Conservation (phyloP, 2,797 vertebrate species). For the Chiropotes sagulatus region DNA sequence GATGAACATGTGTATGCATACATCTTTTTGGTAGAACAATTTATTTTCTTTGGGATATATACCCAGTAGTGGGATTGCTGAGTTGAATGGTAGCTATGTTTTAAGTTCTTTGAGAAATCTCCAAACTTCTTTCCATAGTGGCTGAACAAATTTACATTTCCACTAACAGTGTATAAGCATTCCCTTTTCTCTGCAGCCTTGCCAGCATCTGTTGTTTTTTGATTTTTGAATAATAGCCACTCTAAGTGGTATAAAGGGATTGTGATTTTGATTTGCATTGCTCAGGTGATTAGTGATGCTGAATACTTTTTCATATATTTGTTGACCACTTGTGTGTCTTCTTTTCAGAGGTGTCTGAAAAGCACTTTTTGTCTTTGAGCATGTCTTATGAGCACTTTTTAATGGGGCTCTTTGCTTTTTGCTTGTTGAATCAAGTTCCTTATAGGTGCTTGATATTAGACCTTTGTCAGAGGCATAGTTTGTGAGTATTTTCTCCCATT, state of each 20-base stretch:
- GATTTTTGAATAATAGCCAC: neutral
- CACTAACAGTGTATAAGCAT: neutral
- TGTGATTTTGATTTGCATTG: neutral
- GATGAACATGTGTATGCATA: neutral
- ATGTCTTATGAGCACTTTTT: neutral
- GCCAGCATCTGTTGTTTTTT: neutral
- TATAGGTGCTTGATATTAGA: neutral
- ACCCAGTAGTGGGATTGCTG: neutral
- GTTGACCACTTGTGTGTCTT: neutral
- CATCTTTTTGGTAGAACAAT: neutral
- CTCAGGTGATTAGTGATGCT: neutral
- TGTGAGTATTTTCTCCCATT: neutral
- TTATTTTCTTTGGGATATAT: neutral
- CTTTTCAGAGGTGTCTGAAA: neutral
- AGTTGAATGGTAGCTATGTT: neutral
- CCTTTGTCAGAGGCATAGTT: neutral
- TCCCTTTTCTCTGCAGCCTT: neutral
- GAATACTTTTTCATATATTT: neutral
- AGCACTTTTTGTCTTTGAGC: no score
- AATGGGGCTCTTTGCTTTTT: neutral
- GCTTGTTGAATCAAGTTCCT: neutral
- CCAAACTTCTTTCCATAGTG: neutral
- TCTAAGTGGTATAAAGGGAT: neutral
- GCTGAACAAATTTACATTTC: neutral
- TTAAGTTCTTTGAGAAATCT: neutral